Percentiles rank a stretch among this genome's conserved stretches.
Conservation (phyloP, 2,888 invertebrate genomes). For the Plutella xylostella region DNA sequence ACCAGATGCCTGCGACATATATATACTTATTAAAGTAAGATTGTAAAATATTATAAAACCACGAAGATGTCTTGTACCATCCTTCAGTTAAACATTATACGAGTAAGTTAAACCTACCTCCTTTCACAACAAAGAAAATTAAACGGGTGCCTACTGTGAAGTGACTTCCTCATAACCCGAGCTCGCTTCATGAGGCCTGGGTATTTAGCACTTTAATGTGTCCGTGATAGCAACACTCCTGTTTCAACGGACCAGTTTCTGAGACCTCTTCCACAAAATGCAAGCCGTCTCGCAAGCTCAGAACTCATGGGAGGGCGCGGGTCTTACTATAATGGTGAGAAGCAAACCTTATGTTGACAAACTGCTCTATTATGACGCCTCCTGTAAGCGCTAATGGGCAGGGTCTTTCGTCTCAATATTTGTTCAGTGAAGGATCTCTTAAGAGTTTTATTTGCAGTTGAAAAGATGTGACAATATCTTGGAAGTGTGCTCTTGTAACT, state of each 20-base stretch:
- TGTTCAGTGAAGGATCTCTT: conserved; percentile 14
- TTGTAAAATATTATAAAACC: too few species aligned
- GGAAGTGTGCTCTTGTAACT: too few species aligned
- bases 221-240: conserved; percentile 23
- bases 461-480: conserved; percentile 1
- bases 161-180: neutral
- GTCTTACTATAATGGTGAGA: conserved; percentile 20
- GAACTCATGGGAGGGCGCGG: conserved; percentile 12
- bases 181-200: conserved; percentile 7
- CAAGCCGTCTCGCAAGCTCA: neutral
- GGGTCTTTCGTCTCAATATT: conserved; percentile 21
- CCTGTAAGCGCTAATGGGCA: conserved; percentile 15
- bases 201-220: conserved; percentile 38
- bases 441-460: conserved; percentile 5
- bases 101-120: too few species aligned
- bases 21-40: too few species aligned
- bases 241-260: conserved; percentile 25
- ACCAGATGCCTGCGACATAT: too few species aligned
- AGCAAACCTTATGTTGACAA: conserved; percentile 29
- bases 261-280: conserved; percentile 8
- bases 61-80: too few species aligned
- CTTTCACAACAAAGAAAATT: too few species aligned
- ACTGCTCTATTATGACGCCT: conserved; percentile 32
- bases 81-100: too few species aligned
- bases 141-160: too few species aligned